Evolutionary conservation across 2,797 vertebrate species (phyloP).

Genomic region (Gymnothorax javanicus): DNA sequence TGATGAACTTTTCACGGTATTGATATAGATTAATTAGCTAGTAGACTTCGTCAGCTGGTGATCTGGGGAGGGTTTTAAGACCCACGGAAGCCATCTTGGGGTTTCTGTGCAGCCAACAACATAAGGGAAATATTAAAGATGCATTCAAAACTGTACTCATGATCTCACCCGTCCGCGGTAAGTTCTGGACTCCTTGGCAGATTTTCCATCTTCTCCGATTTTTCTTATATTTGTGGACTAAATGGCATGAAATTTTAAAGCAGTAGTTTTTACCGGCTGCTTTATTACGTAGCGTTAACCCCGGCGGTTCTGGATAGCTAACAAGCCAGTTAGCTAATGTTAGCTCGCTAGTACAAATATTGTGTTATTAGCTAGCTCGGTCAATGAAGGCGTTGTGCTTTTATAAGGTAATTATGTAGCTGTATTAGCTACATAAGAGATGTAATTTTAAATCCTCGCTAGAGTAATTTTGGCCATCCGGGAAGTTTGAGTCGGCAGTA

Average conservation of each 20-base stretch:
- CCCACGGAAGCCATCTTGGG: constrained; percentile 91
- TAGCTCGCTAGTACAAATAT: neutral
- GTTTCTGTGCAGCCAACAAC: constrained; percentile 75
- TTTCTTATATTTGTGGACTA: neutral
- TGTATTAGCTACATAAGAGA: neutral
- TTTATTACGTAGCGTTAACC: neutral
- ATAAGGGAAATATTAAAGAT: constrained; percentile 53
- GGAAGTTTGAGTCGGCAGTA: neutral
- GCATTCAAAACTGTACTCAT: constrained; percentile 52
- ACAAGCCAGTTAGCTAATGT: neutral
- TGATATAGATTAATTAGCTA: constrained; percentile 13
- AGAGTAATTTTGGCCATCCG: neutral
- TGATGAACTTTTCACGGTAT: neutral
- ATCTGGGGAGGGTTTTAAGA: constrained; percentile 79
- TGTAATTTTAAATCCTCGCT: neutral
- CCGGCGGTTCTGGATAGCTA: constrained; percentile 27
- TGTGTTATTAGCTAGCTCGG: neutral
- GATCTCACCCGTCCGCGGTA: constrained; percentile 61
- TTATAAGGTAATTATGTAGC: neutral
- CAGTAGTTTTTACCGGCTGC: constrained; percentile 6
- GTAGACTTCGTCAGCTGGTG: constrained; percentile 47
- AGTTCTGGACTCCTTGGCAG: constrained; percentile 34
- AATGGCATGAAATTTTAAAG: neutral
- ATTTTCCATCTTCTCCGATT: neutral
- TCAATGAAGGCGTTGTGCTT: neutral